A percentile compares a stretch with the other conserved stretches of the same genome.
Evolutionary conservation across 2,113 vertebrate genomes (phyloP).

Genomic region (Spizaetus ornatus): DNA sequence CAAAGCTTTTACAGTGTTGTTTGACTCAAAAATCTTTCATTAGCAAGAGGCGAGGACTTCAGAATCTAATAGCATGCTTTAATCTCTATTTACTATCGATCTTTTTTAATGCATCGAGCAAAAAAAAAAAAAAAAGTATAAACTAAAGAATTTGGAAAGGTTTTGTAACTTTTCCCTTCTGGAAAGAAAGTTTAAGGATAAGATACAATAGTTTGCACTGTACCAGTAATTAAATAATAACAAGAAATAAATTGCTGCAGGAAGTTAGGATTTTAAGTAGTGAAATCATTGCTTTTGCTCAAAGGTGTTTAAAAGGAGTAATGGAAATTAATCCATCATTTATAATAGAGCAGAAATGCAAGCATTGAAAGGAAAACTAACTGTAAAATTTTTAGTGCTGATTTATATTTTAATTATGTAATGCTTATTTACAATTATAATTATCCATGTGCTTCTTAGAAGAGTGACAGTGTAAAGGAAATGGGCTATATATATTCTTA

Average conservation of each 20-base stretch:
- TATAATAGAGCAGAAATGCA: slow-evolving; percentile 30
- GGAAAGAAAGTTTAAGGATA: background rate
- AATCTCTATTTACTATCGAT: background rate
- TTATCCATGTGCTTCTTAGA: background rate
- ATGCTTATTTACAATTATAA: slow-evolving; percentile 52
- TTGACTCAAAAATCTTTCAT: background rate
- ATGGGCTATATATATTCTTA: background rate
- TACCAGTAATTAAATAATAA: background rate
- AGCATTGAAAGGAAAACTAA: slow-evolving; percentile 18
- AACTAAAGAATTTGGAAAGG: background rate
- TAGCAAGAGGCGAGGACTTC: background rate
- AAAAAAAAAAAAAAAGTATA: background rate
- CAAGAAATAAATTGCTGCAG: background rate
- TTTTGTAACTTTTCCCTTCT: background rate
- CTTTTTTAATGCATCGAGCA: background rate
- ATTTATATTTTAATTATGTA: slow-evolving; percentile 52
- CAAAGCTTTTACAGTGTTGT: background rate
- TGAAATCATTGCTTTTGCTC: background rate
- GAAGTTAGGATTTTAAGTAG: background rate
- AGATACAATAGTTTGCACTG: background rate
- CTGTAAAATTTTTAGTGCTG: background rate
- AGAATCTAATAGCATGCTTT: background rate
- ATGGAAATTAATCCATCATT: slow-evolving; percentile 15
- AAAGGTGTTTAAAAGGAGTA: background rate
- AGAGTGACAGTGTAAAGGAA: background rate